phyloP scores from a whole-genome alignment of 2,797 vertebrate genomes.

The Enteromius anoplus region DNA sequence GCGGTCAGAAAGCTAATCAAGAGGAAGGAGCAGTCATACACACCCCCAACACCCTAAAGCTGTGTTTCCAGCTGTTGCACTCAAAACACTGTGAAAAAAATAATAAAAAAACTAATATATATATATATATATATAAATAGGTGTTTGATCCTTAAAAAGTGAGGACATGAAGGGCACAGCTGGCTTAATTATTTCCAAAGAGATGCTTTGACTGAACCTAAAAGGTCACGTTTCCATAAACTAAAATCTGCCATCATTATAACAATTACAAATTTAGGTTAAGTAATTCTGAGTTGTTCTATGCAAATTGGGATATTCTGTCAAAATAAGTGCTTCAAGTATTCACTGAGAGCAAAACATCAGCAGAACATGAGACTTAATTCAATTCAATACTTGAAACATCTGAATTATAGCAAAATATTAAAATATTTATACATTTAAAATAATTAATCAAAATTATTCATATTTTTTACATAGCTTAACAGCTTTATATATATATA shows the following conservation, averaged over 20 bases:
- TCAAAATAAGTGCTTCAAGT: neutral
- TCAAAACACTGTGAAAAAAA: slow-evolving; percentile 22
- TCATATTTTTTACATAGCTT: neutral
- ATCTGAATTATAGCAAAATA: neutral
- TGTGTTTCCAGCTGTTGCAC: slow-evolving; percentile 51
- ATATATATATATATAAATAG: neutral
- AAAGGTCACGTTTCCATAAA: neutral
- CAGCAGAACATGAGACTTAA: neutral
- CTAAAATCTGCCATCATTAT: neutral
- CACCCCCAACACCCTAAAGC: slow-evolving; percentile 33
- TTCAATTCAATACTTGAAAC: neutral
- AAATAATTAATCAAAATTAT: neutral
- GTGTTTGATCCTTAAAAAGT: neutral
- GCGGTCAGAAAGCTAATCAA: slow-evolving; percentile 46
- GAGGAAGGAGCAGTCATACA: slow-evolving; percentile 46
- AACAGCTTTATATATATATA: neutral
- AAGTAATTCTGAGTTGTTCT: neutral
- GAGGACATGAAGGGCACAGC: neutral
- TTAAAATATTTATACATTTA: neutral
- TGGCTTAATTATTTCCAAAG: slow-evolving; percentile 1
- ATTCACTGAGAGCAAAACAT: neutral
- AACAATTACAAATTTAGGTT: neutral
- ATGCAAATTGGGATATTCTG: slow-evolving; percentile 4
- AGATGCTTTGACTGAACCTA: slow-evolving; percentile 2
- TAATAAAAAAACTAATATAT: neutral